Conservation (phyloP, 1,140 invertebrate species). For the Diploscapter pachys region DNA sequence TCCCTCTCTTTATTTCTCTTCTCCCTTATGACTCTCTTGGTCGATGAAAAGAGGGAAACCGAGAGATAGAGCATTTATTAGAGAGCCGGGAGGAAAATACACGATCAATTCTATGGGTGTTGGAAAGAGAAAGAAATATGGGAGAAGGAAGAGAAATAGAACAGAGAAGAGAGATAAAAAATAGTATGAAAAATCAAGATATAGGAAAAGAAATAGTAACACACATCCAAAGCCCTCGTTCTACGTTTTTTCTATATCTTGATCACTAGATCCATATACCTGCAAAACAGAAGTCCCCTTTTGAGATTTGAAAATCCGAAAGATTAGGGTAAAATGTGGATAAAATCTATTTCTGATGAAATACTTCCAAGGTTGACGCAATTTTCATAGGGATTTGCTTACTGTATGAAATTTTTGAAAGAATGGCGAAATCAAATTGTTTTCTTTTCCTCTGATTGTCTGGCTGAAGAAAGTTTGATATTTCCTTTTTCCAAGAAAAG, state of each 20-base stretch:
- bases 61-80: too few relatives aligned
- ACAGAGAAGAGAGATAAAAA: neutral
- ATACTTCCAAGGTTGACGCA: too few relatives aligned
- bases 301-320: neutral
- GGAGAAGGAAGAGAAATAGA: constrained; percentile 4
- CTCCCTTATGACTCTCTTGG: too few relatives aligned
- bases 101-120: too few relatives aligned
- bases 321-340: neutral
- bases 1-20: neutral
- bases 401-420: too few relatives aligned
- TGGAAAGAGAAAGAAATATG: neutral
- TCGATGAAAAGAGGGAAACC: too few relatives aligned
- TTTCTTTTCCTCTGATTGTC: too few relatives aligned
- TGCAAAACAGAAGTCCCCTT: neutral
- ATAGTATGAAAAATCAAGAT: constrained; percentile 15
- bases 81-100: too few relatives aligned
- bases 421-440: too few relatives aligned
- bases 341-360: too few relatives aligned
- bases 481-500: neutral
- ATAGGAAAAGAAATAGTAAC: neutral
- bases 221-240: neutral
- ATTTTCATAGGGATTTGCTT: too few relatives aligned
- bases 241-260: neutral
- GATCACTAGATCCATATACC: neutral
- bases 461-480: too few relatives aligned